A percentile compares a stretch with the other conserved stretches of the same genome.
Evolutionary conservation across 2,888 invertebrate species (phyloP).

Genomic region (Hypsopygia costalis): DNA sequence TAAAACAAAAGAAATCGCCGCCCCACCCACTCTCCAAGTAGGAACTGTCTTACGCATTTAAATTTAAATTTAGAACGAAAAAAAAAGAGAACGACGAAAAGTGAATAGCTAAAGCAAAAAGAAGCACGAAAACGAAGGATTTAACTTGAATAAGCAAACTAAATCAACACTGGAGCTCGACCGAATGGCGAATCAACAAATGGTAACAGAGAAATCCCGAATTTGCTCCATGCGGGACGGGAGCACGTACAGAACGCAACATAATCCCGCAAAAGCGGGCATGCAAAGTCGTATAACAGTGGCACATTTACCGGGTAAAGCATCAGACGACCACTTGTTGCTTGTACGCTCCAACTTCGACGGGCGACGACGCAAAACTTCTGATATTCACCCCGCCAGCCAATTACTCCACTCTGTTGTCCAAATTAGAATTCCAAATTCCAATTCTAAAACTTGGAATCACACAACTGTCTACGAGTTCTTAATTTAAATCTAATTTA

Average conservation of each 20-base stretch:
- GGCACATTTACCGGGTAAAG: conserved; percentile 72
- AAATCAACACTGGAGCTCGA: conserved; percentile 33
- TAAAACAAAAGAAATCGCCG: conserved; percentile 74
- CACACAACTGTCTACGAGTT: not conserved
- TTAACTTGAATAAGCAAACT: conserved; percentile 20
- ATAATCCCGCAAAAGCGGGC: conserved; percentile 64
- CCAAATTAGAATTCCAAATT: conserved; percentile 33
- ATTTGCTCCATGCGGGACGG: conserved; percentile 36
- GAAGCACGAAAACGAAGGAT: conserved; percentile 15
- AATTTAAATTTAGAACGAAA: conserved; percentile 19
- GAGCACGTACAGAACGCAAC: conserved; percentile 42
- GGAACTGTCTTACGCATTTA: conserved; percentile 18
- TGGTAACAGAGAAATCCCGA: conserved; percentile 44
- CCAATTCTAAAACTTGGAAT: conserved; percentile 21
- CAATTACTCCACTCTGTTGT: conserved; percentile 39
- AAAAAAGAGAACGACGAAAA: no score
- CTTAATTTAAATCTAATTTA: conserved; percentile 13
- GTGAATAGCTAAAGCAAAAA: conserved; percentile 11
- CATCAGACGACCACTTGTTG: conserved; percentile 77
- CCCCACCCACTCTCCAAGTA: conserved; percentile 56
- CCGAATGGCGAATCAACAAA: conserved; percentile 45
- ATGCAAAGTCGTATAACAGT: conserved; percentile 73
- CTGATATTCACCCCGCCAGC: conserved; percentile 37
- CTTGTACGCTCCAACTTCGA: conserved; percentile 53
- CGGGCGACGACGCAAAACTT: conserved; percentile 43